Conservation (phyloP, 2,113 vertebrate species). For the Albula goreensis region DNA sequence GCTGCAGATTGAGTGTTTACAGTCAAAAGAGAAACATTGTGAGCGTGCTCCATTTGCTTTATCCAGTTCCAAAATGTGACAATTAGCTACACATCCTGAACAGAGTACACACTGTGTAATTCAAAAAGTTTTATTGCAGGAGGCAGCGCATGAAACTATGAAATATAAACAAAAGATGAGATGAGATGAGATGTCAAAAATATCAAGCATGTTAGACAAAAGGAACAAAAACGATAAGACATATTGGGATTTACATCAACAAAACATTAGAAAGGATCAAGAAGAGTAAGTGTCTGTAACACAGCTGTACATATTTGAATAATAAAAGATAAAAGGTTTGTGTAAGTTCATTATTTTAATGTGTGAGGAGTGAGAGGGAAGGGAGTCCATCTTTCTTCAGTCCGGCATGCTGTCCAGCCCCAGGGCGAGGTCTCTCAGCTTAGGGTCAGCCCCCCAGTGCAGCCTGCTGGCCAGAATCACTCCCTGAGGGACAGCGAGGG, state of each 20-base stretch:
- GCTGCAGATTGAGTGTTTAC: neutral
- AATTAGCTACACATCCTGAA: neutral
- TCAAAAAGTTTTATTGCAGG: neutral
- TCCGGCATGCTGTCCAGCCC: slow-evolving; percentile 64
- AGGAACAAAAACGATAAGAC: no score
- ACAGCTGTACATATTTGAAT: slow-evolving; percentile 4
- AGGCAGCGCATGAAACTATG: no score
- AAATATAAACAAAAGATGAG: no score
- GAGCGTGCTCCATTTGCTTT: neutral
- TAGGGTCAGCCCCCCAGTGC: slow-evolving; percentile 72
- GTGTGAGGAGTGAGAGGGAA: neutral
- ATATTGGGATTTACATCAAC: no score
- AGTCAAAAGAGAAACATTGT: neutral
- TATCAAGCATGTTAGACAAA: no score
- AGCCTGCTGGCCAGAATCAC: slow-evolving; percentile 68
- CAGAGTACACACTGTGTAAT: neutral
- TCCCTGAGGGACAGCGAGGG: slow-evolving; percentile 50
- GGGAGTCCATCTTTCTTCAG: slow-evolving; percentile 40
- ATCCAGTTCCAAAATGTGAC: neutral
- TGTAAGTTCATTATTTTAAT: neutral
- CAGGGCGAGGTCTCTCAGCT: slow-evolving; percentile 65
- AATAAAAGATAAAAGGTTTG: neutral
- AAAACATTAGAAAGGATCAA: no score
- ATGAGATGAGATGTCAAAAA: no score
- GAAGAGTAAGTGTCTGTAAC: neutral